phyloP scores from a whole-genome alignment of 2,113 vertebrate species.

The Dermatemys mawii region DNA sequence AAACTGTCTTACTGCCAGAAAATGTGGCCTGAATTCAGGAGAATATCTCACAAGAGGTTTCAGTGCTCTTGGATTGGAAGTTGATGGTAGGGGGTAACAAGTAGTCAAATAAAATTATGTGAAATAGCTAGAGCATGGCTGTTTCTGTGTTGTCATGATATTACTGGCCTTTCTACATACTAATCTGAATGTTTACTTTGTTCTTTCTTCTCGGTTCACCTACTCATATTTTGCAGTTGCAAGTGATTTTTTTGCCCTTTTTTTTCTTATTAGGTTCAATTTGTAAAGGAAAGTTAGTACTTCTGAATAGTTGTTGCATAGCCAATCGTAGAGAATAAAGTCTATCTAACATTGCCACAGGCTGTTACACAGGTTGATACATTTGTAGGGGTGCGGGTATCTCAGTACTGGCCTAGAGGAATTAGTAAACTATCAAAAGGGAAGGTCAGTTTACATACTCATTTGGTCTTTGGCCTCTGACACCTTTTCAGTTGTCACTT shows the following conservation, averaged over 20 bases:
- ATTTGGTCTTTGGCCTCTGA: neutral
- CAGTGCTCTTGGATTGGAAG: neutral
- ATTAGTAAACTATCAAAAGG: neutral
- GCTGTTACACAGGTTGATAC: too few species aligned
- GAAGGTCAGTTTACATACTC: neutral
- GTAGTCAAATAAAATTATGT: slow-evolving; percentile 43
- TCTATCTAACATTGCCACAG: neutral
- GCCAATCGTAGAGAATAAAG: neutral
- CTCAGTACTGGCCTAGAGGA: neutral
- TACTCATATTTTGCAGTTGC: neutral
- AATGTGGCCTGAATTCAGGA: slow-evolving; percentile 25
- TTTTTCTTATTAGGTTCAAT: slow-evolving; percentile 27
- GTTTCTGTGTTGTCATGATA: slow-evolving; percentile 40
- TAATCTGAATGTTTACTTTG: neutral
- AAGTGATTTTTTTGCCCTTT: neutral
- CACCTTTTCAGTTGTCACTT: neutral
- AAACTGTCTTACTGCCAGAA: neutral
- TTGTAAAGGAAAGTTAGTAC: neutral
- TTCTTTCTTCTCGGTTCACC: neutral
- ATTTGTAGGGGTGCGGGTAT: too few species aligned
- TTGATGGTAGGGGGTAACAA: slow-evolving; percentile 12
- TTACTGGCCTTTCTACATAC: slow-evolving; percentile 25
- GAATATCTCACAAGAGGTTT: slow-evolving; percentile 23
- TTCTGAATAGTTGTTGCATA: slow-evolving; percentile 2
- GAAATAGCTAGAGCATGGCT: slow-evolving; percentile 6